These are phyloP conservation scores for Rhynchonema sp. DNA, from an alignment of 2,888 invertebrate species.

Conservation along the genomic window DNA sequence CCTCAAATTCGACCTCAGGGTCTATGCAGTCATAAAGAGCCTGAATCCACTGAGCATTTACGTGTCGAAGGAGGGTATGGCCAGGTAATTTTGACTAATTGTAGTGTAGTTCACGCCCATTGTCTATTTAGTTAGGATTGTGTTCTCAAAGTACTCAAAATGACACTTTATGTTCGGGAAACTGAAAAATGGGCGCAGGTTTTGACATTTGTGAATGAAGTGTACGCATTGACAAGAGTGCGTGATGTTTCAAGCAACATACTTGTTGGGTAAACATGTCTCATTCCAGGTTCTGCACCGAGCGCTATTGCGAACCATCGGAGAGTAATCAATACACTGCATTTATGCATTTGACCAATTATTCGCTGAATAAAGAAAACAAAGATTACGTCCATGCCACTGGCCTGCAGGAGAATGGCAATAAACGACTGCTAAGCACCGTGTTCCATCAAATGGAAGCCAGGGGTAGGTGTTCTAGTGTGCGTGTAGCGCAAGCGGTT, in stretches of 20 bases:
- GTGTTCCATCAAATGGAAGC: conserved; percentile 29
- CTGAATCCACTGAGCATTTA: conserved; percentile 32
- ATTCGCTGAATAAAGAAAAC: conserved; percentile 35
- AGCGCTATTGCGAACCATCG: conserved; percentile 32
- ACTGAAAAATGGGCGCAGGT: too few species aligned
- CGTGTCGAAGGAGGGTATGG: conserved; percentile 30
- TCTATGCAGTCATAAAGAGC: conserved; percentile 33
- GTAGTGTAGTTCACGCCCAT: too few species aligned
- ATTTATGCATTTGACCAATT: conserved; percentile 37
- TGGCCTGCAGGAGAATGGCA: conserved; percentile 20
- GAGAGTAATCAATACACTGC: conserved; percentile 31
- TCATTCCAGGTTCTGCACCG: conserved; percentile 37
- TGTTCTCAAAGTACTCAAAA: too few species aligned
- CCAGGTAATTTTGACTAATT: too few species aligned
- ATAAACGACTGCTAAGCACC: conserved; percentile 33
- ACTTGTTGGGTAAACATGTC: too few species aligned
- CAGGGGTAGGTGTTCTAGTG: too few species aligned
- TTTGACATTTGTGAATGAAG: too few species aligned
- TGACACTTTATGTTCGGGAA: too few species aligned
- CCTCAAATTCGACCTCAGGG: conserved; percentile 35
- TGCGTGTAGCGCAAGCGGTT: too few species aligned
- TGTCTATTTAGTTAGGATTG: too few species aligned
- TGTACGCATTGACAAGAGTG: too few species aligned
- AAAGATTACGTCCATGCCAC: conserved; percentile 27
- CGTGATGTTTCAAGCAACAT: too few species aligned